Evolutionary conservation across 1,140 invertebrate genomes (phyloP).

Genomic region (Holcopasites calliopsidis): DNA sequence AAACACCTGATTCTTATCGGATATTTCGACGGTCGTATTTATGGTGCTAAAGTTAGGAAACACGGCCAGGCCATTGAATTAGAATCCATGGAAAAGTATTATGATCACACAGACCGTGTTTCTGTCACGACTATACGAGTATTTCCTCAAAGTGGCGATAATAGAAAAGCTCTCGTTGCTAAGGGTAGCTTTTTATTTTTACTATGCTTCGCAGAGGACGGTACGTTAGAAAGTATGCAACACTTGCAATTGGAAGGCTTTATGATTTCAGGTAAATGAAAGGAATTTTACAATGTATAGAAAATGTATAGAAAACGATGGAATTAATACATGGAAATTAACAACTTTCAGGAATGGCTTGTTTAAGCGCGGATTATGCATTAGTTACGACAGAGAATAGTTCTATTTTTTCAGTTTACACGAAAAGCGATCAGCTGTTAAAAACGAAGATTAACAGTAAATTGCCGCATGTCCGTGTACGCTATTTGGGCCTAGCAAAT

Average conservation of each 20-base stretch:
- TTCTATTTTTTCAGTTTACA: constrained; percentile 54
- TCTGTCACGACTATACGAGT: constrained; percentile 57
- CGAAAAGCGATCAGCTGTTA: constrained; percentile 29
- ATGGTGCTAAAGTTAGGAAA: constrained; percentile 53
- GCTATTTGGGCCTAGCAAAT: constrained; percentile 70
- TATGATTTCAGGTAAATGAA: constrained; percentile 65
- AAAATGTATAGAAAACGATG: background rate
- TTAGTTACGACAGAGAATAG: constrained; percentile 70
- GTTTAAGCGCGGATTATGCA: constrained; percentile 49
- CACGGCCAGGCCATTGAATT: constrained; percentile 41
- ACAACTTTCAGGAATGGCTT: constrained; percentile 58
- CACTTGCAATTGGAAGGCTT: constrained; percentile 55
- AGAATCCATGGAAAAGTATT: constrained; percentile 48
- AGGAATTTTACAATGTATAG: background rate
- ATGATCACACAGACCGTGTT: constrained; percentile 62
- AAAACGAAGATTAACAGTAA: constrained; percentile 50
- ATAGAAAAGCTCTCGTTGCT: constrained; percentile 53
- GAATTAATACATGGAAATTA: background rate
- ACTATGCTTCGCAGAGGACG: constrained; percentile 47
- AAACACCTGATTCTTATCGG: constrained; percentile 67
- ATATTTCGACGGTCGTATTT: constrained; percentile 69
- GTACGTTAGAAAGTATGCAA: constrained; percentile 46
- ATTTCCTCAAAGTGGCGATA: constrained; percentile 43
- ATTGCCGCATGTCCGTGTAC: constrained; percentile 58
- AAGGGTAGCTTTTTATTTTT: constrained; percentile 64